Evolutionary conservation across 2,113 vertebrate species (phyloP).

Genomic region (Eretmodus cyanostictus): DNA sequence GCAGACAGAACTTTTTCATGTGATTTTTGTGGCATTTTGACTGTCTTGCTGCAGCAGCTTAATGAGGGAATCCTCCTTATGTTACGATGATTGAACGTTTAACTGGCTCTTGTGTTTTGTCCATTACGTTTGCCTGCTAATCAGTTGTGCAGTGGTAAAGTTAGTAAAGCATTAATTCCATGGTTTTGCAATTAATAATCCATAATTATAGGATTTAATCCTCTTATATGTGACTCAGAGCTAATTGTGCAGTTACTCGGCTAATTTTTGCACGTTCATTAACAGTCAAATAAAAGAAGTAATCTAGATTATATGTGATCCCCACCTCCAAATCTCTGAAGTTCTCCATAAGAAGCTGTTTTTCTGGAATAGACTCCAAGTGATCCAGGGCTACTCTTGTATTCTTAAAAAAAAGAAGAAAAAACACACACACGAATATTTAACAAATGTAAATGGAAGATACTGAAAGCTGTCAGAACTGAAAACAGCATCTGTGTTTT

Average conservation of each 20-base stretch:
- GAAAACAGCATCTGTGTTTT: neutral
- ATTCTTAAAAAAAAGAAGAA: conserved; percentile 64
- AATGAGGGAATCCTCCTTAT: neutral
- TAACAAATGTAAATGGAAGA: neutral
- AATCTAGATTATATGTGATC: neutral
- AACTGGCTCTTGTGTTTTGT: neutral
- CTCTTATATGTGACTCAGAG: neutral
- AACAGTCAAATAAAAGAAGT: neutral
- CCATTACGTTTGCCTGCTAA: neutral
- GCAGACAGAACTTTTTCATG: neutral
- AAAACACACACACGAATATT: neutral
- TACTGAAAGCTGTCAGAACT: neutral
- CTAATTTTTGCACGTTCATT: neutral
- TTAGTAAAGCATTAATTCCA: neutral
- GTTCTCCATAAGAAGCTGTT: conserved; percentile 80
- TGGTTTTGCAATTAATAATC: neutral
- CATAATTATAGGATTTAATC: neutral
- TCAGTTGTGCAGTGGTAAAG: neutral
- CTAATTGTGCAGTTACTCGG: neutral
- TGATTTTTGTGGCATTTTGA: neutral
- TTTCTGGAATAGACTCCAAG: conserved; percentile 88
- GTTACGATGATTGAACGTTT: neutral
- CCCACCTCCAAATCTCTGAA: conserved; percentile 79
- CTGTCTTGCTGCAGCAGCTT: neutral
- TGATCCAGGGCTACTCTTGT: conserved; percentile 82